Evolutionary conservation across 2,113 vertebrate species (phyloP).

Genomic region (Motacilla tschutschensis): DNA sequence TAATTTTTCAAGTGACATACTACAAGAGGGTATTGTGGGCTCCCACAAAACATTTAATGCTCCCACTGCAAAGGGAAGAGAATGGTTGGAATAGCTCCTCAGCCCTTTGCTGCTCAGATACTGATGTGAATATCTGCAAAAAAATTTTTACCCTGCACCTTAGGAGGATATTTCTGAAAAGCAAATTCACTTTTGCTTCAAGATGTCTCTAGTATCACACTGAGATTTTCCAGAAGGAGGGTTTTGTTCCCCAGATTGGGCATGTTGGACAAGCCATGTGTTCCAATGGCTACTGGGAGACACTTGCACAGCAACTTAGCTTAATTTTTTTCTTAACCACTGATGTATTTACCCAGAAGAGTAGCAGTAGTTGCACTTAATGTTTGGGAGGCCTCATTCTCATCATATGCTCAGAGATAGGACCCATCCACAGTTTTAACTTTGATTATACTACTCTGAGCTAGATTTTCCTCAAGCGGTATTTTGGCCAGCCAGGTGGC

Average conservation of each 20-base stretch:
- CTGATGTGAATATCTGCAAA: not conserved
- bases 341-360: not conserved
- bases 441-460: not conserved
- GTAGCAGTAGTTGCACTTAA: not conserved
- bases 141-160: not conserved
- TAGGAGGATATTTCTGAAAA: not conserved
- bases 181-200: not conserved
- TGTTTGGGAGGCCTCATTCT: not conserved
- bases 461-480: not conserved
- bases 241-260: not conserved
- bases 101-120: not conserved
- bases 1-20: not conserved
- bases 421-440: not conserved
- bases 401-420: not conserved
- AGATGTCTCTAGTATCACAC: not conserved
- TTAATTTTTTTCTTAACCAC: not conserved
- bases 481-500: not conserved
- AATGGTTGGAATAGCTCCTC: not conserved
- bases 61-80: not conserved
- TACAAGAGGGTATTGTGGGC: not conserved
- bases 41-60: not conserved
- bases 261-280: not conserved
- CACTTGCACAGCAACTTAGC: not conserved
- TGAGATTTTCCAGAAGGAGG: not conserved
- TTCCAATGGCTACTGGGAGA: not conserved